A percentile compares a stretch with the other conserved stretches of the same genome.
Evolutionary conservation across 2,113 vertebrate species (phyloP).

Genomic region (Labeo catla): DNA sequence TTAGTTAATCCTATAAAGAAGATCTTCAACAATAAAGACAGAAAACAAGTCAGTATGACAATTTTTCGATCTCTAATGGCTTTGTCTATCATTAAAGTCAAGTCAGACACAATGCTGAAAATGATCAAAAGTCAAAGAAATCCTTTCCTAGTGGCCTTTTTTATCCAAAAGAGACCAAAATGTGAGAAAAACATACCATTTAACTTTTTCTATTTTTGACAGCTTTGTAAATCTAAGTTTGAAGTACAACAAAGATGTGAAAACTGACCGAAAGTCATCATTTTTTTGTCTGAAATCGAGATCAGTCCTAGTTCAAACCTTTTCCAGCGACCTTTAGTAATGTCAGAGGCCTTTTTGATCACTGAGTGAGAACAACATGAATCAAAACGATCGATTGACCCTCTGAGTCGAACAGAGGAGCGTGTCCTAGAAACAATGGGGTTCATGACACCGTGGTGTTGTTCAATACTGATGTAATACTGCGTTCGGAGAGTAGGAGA

Average conservation of each 20-base stretch:
- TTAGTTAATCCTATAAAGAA: neutral
- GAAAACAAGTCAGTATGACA: neutral
- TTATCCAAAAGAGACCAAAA: neutral
- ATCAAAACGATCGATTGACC: conserved; percentile 71
- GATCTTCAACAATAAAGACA: neutral
- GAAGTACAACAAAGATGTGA: neutral
- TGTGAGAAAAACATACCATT: too few relatives aligned
- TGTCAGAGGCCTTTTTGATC: conserved; percentile 70
- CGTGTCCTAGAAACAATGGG: conserved; percentile 62
- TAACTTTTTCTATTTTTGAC: neutral
- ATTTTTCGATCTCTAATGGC: neutral
- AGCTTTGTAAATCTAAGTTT: neutral
- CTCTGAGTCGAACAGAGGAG: conserved; percentile 51
- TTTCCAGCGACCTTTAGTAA: conserved; percentile 64
- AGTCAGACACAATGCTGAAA: neutral
- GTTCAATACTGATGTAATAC: conserved; percentile 50
- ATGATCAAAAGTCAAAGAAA: neutral
- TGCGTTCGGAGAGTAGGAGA: conserved; percentile 15
- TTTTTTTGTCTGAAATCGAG: neutral
- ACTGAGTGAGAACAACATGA: conserved; percentile 70
- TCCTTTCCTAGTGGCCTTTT: neutral
- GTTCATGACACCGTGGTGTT: conserved; percentile 52
- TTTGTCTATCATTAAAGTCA: neutral
- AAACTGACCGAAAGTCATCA: conserved; percentile 18
- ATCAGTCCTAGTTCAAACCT: conserved; percentile 27